Percentiles rank a stretch among this genome's conserved stretches.
Conservation (phyloP, 1,140 invertebrate species). For the Drosophila chauvacae region DNA sequence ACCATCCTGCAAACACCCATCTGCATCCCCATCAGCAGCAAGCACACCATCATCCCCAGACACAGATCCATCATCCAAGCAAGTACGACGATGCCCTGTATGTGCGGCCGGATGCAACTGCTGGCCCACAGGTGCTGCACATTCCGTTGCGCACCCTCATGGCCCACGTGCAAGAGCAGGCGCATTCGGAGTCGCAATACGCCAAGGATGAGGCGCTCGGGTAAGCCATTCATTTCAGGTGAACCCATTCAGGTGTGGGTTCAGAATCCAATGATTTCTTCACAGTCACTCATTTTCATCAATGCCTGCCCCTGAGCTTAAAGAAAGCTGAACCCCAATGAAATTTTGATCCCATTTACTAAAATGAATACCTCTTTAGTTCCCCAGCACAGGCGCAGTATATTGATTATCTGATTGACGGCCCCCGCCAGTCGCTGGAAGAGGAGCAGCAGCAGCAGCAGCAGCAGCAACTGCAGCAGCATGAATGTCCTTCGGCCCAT, state of each 20-base stretch:
- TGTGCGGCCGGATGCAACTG: conserved; percentile 38
- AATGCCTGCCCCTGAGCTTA: not conserved
- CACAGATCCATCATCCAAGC: conserved; percentile 42
- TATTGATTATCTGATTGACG: conserved; percentile 77
- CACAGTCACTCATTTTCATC: not conserved
- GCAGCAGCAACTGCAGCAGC: conserved; percentile 16
- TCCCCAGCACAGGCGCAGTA: conserved; percentile 62
- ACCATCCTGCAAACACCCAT: conserved; percentile 48
- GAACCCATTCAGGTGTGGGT: not conserved
- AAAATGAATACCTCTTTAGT: conserved; percentile 9
- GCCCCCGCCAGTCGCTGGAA: conserved; percentile 72
- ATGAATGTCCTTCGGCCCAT: conserved; percentile 23
- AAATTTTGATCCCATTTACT: not conserved
- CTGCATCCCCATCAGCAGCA: conserved; percentile 37
- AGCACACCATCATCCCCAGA: conserved; percentile 42
- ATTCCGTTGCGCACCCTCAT: conserved; percentile 68
- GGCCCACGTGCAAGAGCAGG: conserved; percentile 55
- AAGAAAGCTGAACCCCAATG: too few species aligned
- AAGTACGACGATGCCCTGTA: conserved; percentile 57
- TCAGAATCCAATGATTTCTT: not conserved
- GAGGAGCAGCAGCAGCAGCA: conserved; percentile 57
- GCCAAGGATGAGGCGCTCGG: conserved; percentile 45
- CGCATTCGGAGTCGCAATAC: conserved; percentile 30
- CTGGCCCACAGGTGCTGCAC: conserved; percentile 69
- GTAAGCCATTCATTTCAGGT: conserved; percentile 7